These are phyloP conservation scores for Galemys pyrenaicus DNA, from an alignment of 2,113 vertebrate genomes.

Conservation along the genomic window DNA sequence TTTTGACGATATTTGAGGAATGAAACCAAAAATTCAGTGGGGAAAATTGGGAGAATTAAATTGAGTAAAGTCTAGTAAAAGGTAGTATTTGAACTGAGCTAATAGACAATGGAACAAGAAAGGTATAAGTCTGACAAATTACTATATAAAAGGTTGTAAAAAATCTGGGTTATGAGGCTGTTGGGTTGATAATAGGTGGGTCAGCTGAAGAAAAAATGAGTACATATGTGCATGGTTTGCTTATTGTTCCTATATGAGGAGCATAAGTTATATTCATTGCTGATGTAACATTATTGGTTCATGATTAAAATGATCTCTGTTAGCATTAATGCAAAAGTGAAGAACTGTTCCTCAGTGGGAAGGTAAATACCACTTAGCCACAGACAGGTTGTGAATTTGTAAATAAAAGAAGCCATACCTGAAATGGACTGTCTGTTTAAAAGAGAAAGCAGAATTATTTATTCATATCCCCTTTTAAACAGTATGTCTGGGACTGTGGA, in stretches of 20 bases:
- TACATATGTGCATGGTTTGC: neutral
- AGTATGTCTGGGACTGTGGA: neutral
- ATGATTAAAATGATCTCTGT: slow-evolving; percentile 17
- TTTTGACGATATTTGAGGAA: slow-evolving; percentile 40
- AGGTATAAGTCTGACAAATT: slow-evolving; percentile 31
- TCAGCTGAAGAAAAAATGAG: neutral
- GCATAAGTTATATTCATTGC: neutral
- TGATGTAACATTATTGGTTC: neutral
- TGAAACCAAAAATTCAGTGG: slow-evolving; percentile 51
- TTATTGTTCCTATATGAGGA: neutral
- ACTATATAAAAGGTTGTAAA: neutral
- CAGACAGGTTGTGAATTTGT: neutral
- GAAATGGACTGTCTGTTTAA: slow-evolving; percentile 14
- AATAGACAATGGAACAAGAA: slow-evolving; percentile 31
- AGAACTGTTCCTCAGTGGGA: neutral
- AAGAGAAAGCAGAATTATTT: neutral
- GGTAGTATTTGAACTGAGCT: slow-evolving; percentile 36
- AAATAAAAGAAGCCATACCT: neutral
- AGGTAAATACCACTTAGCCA: neutral
- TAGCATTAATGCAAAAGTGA: slow-evolving; percentile 25
- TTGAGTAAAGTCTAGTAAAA: neutral
- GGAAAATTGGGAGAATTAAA: slow-evolving; percentile 43
- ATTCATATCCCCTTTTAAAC: neutral
- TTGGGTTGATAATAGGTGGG: neutral
- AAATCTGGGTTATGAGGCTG: slow-evolving; percentile 26